phyloP scores from a whole-genome alignment of 2,113 vertebrate genomes.

The Hyaena hyaena region DNA sequence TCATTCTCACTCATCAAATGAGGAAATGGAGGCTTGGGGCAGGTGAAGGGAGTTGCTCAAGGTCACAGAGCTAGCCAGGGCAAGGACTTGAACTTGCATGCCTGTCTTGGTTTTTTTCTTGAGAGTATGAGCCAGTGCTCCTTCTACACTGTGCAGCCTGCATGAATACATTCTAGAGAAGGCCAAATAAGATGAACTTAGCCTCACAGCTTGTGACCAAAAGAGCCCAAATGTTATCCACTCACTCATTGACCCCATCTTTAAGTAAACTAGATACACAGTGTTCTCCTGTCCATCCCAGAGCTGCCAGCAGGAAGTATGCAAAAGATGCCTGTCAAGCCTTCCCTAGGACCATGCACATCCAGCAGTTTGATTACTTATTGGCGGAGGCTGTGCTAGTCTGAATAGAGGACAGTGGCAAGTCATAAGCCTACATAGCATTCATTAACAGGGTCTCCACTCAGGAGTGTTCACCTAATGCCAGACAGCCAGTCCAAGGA shows the following conservation, averaged over 20 bases:
- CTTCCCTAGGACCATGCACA: slow-evolving; percentile 58
- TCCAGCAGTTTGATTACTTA: slow-evolving; percentile 75
- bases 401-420: slow-evolving; percentile 68
- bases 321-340: slow-evolving; percentile 69
- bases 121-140: background rate
- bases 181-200: background rate
- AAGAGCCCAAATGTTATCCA: background rate
- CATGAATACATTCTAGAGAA: background rate
- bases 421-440: slow-evolving; percentile 61
- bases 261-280: background rate
- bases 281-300: slow-evolving; percentile 57
- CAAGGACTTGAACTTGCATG: background rate
- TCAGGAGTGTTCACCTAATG: background rate
- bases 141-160: background rate
- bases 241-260: background rate
- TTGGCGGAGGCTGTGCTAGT: slow-evolving; percentile 42
- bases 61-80: background rate
- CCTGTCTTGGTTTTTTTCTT: background rate
- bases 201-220: background rate
- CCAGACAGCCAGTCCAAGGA: background rate
- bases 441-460: slow-evolving; percentile 44
- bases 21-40: background rate
- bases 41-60: background rate
- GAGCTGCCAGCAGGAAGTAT: slow-evolving; percentile 63
- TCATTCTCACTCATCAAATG: background rate